These are phyloP conservation scores for Tanytarsus gracilentus DNA, from an alignment of 2,888 invertebrate species.

Conservation along the genomic window DNA sequence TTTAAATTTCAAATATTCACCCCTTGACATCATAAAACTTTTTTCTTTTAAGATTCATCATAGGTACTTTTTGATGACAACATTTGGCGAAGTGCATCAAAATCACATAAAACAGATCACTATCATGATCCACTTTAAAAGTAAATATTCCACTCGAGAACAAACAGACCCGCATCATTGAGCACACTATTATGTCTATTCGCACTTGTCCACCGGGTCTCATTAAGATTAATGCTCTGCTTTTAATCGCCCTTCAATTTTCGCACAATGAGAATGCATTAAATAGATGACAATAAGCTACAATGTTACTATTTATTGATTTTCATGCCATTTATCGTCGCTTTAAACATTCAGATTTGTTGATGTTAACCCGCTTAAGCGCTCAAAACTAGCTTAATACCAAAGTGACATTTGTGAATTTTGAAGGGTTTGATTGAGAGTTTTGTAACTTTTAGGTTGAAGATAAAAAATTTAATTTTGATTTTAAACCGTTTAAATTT, in stretches of 20 bases:
- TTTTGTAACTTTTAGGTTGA: no score
- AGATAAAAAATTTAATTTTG: no score
- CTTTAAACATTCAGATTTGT: neutral
- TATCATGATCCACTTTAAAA: conserved; percentile 18
- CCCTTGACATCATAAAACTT: neutral
- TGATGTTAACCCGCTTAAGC: no score
- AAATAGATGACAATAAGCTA: conserved; percentile 4
- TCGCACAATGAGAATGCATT: neutral
- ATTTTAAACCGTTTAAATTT: no score
- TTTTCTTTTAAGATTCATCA: neutral
- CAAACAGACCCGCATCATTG: conserved; percentile 22
- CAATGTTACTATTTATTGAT: conserved; percentile 4
- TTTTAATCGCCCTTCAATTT: conserved; percentile 6
- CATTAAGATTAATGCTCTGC: conserved; percentile 20
- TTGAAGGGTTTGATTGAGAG: no score
- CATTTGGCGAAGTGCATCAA: neutral
- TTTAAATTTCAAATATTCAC: neutral
- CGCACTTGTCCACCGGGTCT: conserved; percentile 25
- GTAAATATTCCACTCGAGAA: neutral
- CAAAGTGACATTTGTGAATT: no score
- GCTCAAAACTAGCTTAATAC: no score
- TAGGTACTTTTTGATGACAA: neutral
- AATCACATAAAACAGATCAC: neutral
- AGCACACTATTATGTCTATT: neutral
- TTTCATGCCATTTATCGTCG: neutral